Conservation (phyloP, 2,888 invertebrate genomes). For the Podotricha telesiphe region DNA sequence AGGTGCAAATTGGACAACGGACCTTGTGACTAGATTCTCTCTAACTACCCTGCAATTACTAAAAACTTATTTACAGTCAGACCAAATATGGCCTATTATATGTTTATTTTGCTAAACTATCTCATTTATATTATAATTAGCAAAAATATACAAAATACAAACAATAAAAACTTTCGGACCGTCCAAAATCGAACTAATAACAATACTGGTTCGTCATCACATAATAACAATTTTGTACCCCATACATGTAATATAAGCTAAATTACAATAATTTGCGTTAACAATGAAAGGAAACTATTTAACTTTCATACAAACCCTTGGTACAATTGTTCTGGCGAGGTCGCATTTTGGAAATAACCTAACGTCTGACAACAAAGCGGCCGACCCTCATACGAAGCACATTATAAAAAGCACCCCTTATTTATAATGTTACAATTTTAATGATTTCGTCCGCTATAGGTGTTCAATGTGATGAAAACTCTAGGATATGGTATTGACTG, state of each 20-base stretch:
- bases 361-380: conserved; percentile 60
- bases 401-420: conserved; percentile 73
- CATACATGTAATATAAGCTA: conserved; percentile 54
- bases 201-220: conserved; percentile 34
- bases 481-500: too few species aligned
- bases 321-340: conserved; percentile 53
- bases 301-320: conserved; percentile 54
- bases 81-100: too few species aligned
- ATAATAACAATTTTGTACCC: conserved; percentile 35
- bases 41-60: too few species aligned
- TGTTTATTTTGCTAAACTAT: too few species aligned
- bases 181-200: not conserved
- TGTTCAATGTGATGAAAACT: too few species aligned
- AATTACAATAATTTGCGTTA: conserved; percentile 74
- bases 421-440: conserved; percentile 79
- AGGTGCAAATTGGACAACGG: too few species aligned
- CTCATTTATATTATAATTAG: too few species aligned
- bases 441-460: conserved; percentile 71
- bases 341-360: conserved; percentile 71
- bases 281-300: conserved; percentile 74
- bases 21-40: too few species aligned
- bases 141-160: too few species aligned
- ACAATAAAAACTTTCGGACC: too few species aligned
- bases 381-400: conserved; percentile 71
- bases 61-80: too few species aligned